Base-by-base conservation (phyloP, 1,140 invertebrate species). In the Goniozus legneri region DNA sequence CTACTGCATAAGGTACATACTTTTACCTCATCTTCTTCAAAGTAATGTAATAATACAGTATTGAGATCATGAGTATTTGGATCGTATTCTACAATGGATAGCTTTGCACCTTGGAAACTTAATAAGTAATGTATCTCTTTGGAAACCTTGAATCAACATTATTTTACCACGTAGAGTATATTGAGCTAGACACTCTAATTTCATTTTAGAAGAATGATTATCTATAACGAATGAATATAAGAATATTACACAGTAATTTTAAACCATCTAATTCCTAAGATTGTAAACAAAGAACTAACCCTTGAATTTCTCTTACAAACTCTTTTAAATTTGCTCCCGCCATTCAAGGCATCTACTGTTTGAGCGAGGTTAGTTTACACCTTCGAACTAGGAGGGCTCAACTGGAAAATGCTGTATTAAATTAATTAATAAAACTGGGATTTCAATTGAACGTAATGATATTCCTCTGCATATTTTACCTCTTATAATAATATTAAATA, bases 41-140 rank as follows among this genome's bases (percentile, higher is more conserved):
- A 99, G 70, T 96, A 97, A 81, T 99, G 97, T 50, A 99, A 79
- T 18, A 95, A 98, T 3, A 97, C 79, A 1, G 97, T 98, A 60
- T 91, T 87, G 1, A 99, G 76, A 66, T 94, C 90, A 76, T 95
- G 89, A 16, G 84, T 89, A 60, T 90, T 88, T 21, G 89, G 86
- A 76, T 99, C 94, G 76, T 98, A 97, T 70, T 98, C 94, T 1
- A 99, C 84, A 31, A 99, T 85, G 12, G 89, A 90, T 1, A 98
- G 76, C 76, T 99, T 98, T 2, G 96, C 96, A 76, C 99, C 96
- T 52, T 84, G 82, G 65, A 99, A 98, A 45, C 91, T 91, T 3
- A 99, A 77, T n/a, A 0, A 99, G 75, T 2, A 99, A 67, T 2
- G 95, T 85, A 79, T 99, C 96, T 52, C 92, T 75, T 32, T 84